phyloP scores from a whole-genome alignment of 2,888 invertebrate genomes.

The Exephanes ischioxanthus region DNA sequence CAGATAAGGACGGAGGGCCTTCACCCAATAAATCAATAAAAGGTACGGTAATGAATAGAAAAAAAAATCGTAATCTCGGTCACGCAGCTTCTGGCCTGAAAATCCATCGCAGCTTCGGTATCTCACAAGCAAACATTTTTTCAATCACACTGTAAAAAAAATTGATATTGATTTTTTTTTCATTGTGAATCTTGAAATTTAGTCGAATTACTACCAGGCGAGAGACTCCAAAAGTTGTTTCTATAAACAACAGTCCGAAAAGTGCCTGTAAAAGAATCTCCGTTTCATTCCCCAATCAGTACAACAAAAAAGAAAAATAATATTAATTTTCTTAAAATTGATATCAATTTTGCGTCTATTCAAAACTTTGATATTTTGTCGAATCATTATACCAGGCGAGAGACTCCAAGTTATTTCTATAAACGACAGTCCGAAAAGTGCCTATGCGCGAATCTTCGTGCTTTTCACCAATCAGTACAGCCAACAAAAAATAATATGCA shows the following conservation, averaged over 20 bases:
- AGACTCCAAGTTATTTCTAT: constrained; percentile 22
- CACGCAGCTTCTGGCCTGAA: constrained; percentile 2
- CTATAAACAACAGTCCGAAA: constrained; percentile 27
- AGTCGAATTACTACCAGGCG: background rate
- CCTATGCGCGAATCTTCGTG: constrained; percentile 42
- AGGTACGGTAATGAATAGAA: constrained; percentile 18
- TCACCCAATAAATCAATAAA: constrained; percentile 50
- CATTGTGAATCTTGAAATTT: constrained; percentile 2
- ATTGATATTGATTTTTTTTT: background rate
- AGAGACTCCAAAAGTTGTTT: constrained; percentile 26
- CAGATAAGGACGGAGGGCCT: constrained; percentile 19
- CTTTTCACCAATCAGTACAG: constrained; percentile 49
- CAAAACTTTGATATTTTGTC: background rate
- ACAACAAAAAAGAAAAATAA: constrained; percentile 20
- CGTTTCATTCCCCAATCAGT: constrained; percentile 56
- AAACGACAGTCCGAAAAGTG: constrained; percentile 34
- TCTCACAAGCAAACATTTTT: background rate
- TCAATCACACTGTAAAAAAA: background rate
- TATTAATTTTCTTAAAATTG: background rate
- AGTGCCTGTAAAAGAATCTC: constrained; percentile 51
- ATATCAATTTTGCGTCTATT: no score
- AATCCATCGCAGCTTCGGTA: background rate
- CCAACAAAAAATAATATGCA: background rate
- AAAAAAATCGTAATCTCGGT: constrained; percentile 26
- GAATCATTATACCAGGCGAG: constrained; percentile 1